phyloP scores from a whole-genome alignment of 2,113 vertebrate species.

The Nothoprocta perdicaria region DNA sequence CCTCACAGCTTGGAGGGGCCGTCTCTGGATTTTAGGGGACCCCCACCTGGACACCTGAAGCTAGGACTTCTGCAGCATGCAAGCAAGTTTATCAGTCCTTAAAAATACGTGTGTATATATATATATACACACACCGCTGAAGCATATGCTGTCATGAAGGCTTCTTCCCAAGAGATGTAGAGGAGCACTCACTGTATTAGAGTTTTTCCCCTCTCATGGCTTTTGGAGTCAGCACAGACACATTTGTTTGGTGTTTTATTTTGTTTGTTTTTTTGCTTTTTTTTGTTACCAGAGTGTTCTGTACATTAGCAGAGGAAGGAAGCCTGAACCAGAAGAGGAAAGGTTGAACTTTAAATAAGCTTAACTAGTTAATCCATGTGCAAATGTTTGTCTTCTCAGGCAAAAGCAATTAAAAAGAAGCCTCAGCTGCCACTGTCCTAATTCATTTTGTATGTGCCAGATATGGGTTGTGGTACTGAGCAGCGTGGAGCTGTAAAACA shows the following conservation, averaged over 20 bases:
- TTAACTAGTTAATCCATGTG: not conserved
- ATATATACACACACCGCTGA: not conserved
- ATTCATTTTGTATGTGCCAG: accelerated
- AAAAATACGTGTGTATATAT: too few species aligned
- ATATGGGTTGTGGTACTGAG: not conserved
- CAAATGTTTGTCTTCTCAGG: conserved; percentile 10
- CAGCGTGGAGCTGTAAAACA: too few species aligned
- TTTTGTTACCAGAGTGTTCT: not conserved
- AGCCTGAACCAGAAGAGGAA: not conserved
- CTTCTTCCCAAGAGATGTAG: not conserved
- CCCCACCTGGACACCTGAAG: not conserved
- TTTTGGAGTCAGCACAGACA: not conserved
- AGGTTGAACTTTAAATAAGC: not conserved
- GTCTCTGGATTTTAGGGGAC: not conserved
- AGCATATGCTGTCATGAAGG: not conserved
- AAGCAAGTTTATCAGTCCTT: not conserved
- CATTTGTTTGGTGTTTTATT: not conserved
- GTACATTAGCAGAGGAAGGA: not conserved
- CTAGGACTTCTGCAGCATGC: not conserved
- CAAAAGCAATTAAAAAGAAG: not conserved
- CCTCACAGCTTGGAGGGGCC: not conserved
- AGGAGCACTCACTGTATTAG: not conserved
- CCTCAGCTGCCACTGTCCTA: not conserved
- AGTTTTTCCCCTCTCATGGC: accelerated
- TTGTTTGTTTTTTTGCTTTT: not conserved